Evolutionary conservation across 2,797 vertebrate genomes (phyloP).

Genomic region (Lophius americanus): DNA sequence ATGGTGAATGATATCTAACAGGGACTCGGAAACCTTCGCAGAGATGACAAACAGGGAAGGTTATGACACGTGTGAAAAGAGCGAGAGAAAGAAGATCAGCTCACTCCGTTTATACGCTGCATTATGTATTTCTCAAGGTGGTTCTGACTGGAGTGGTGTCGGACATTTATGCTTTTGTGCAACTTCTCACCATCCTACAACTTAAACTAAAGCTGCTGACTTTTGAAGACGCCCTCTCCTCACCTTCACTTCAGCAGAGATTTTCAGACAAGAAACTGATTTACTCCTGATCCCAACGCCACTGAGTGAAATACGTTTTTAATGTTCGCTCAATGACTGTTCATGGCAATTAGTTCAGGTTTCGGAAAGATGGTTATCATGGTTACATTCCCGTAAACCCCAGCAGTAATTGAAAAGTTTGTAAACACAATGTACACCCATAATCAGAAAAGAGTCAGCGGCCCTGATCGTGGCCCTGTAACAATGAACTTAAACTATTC

Average conservation of each 20-base stretch:
- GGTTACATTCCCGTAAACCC: not conserved
- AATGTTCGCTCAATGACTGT: no score
- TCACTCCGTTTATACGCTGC: no score
- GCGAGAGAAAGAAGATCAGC: constrained; percentile 8
- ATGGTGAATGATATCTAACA: constrained; percentile 13
- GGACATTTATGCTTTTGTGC: constrained; percentile 18
- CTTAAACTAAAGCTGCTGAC: constrained; percentile 39
- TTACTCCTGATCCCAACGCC: not conserved
- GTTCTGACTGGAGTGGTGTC: not conserved
- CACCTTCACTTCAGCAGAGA: constrained; percentile 15
- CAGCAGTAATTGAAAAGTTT: not conserved
- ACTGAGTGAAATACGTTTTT: no score
- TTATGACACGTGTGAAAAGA: constrained; percentile 31
- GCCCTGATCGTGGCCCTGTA: no score
- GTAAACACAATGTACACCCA: not conserved
- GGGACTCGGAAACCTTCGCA: constrained; percentile 20
- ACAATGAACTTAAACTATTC: not conserved
- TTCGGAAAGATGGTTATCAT: not conserved
- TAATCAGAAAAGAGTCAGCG: no score
- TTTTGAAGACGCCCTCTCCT: constrained; percentile 26
- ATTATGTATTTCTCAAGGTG: not conserved
- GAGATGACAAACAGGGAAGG: constrained; percentile 26
- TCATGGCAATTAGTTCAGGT: no score
- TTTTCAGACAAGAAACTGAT: constrained; percentile 10
- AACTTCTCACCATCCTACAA: constrained; percentile 25